These are phyloP conservation scores for Danio kyathit DNA, from an alignment of 2,797 vertebrate species.

Conservation along the genomic window DNA sequence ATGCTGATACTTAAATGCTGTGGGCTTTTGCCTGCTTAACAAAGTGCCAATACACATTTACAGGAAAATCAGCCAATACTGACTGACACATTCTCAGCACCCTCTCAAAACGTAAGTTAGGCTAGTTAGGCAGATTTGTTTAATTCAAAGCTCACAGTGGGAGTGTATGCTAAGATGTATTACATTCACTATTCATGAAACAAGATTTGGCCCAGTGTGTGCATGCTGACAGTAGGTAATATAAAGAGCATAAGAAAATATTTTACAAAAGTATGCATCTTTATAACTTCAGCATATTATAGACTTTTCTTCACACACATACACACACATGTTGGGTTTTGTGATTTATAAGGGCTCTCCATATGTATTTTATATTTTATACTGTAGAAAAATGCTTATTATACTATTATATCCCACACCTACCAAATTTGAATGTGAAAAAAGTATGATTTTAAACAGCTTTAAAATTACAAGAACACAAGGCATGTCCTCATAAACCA, in stretches of 20 bases:
- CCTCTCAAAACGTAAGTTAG: neutral
- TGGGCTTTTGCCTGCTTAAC: neutral
- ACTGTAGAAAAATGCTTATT: too few species aligned
- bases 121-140: neutral
- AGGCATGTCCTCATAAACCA: too few species aligned
- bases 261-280: too few species aligned
- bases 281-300: too few species aligned
- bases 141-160: neutral
- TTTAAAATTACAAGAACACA: too few species aligned
- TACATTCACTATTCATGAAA: slow-evolving; percentile 6
- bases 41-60: neutral
- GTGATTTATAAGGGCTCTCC: too few species aligned
- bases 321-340: too few species aligned
- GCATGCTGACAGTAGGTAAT: neutral
- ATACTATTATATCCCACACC: too few species aligned
- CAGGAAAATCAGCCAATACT: neutral
- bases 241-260: neutral
- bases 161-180: neutral
- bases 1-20: neutral
- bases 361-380: too few species aligned
- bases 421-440: too few species aligned
- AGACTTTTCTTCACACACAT: too few species aligned
- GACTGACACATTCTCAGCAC: neutral
- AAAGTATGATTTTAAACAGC: too few species aligned
- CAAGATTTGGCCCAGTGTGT: neutral